Percentiles rank a stretch among this genome's conserved stretches.
Evolutionary conservation across 2,797 vertebrate species (phyloP).

Genomic region (Pipistrellus nathusii): DNA sequence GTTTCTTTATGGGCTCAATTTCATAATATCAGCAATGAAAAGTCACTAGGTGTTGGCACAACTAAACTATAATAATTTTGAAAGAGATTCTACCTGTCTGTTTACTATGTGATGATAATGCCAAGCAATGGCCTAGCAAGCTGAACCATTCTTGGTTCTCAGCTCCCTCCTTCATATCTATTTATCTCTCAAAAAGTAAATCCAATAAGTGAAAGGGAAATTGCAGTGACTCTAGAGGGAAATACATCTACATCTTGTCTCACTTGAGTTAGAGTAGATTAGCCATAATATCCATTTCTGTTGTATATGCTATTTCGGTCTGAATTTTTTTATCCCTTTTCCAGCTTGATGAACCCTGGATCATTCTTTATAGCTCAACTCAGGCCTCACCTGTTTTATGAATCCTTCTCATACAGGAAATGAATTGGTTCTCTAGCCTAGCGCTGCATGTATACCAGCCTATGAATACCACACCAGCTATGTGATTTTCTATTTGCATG

Average conservation of each 20-base stretch:
- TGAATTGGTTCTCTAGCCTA: background rate
- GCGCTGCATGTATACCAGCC: background rate
- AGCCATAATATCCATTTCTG: background rate
- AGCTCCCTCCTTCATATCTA: background rate
- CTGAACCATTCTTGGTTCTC: background rate
- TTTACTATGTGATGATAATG: background rate
- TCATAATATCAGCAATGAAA: background rate
- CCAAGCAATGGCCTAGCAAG: background rate
- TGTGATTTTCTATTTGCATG: background rate
- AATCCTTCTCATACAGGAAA: background rate
- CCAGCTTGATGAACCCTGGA: background rate
- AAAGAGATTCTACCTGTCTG: background rate
- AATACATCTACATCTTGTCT: background rate
- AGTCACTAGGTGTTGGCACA: background rate
- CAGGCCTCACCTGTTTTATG: background rate
- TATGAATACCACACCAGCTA: background rate
- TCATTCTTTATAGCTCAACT: background rate
- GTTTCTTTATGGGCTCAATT: background rate
- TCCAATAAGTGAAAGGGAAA: background rate
- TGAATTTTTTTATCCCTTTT: background rate
- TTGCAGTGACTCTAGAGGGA: background rate
- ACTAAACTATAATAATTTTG: background rate
- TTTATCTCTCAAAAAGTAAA: background rate
- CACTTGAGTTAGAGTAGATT: background rate
- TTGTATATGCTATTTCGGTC: background rate